phyloP scores from a whole-genome alignment of 2,797 vertebrate genomes.

The Dromococcyx pavoninus region DNA sequence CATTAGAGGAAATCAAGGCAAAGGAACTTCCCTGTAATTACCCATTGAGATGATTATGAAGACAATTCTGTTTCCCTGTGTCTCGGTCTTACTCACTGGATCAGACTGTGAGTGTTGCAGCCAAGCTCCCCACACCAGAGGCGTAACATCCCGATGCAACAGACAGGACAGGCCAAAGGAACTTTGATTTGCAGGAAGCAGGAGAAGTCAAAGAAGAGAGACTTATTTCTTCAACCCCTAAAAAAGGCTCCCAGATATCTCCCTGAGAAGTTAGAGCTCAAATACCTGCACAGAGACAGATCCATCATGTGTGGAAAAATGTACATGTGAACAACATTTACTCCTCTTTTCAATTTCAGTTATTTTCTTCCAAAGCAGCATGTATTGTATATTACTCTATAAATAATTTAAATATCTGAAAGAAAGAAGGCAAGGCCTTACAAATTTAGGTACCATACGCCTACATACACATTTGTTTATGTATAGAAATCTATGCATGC shows the following conservation, averaged over 20 bases:
- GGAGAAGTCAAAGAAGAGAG: not conserved
- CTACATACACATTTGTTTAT: not conserved
- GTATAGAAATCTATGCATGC: not conserved
- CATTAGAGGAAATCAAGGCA: not conserved
- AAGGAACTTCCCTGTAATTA: not conserved
- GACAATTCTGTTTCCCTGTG: not conserved
- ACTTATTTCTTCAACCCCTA: not conserved
- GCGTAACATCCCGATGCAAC: not conserved
- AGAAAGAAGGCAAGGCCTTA: constrained; percentile 5
- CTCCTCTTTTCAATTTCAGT: not conserved
- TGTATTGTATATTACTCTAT: not conserved
- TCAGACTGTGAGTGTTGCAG: not conserved
- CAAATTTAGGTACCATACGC: constrained; percentile 14
- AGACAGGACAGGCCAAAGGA: not conserved
- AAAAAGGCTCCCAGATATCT: not conserved
- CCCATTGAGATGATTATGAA: not conserved
- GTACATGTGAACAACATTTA: not conserved
- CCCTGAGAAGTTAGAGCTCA: not conserved
- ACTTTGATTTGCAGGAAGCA: not conserved
- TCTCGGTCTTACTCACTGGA: not conserved
- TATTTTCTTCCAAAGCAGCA: not conserved
- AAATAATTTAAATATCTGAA: constrained; percentile 26
- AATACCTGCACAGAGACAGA: not conserved
- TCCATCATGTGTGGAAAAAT: not conserved
- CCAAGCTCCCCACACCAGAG: not conserved